Evolutionary conservation across 2,797 vertebrate genomes (phyloP).

Genomic region (Malacoraja senta): DNA sequence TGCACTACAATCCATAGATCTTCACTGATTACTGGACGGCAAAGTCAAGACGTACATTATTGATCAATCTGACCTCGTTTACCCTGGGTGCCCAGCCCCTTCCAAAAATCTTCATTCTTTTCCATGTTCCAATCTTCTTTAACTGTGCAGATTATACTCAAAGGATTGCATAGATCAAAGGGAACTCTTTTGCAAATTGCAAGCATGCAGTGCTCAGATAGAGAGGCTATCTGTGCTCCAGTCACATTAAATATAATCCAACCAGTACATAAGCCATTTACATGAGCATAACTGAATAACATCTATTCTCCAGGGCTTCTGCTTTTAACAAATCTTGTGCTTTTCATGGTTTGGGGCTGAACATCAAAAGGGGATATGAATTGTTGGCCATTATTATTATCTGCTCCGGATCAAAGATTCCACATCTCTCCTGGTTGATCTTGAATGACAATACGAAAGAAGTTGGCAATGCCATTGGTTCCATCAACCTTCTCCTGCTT

Average conservation of each 20-base stretch:
- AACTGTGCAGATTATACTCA: neutral
- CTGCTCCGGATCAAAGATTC: neutral
- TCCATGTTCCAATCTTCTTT: neutral
- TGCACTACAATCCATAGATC: neutral
- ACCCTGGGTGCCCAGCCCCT: neutral
- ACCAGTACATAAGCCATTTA: neutral
- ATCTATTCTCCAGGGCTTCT: neutral
- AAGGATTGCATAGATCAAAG: neutral
- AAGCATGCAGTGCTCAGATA: neutral
- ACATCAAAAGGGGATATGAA: slow-evolving; percentile 12
- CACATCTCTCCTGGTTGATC: neutral
- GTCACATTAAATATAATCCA: neutral
- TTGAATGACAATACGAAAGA: neutral
- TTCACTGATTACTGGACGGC: neutral
- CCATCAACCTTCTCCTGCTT: neutral
- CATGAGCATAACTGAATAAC: neutral
- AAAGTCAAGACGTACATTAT: neutral
- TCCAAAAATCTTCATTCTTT: neutral
- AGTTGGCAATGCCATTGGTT: neutral
- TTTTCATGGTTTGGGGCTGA: neutral
- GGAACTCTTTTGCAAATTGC: neutral
- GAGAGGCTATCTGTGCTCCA: neutral
- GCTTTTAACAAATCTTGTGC: neutral
- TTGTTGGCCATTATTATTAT: neutral
- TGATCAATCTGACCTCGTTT: neutral